phyloP scores from a whole-genome alignment of 2,113 vertebrate species.

The Campylorhamphus procurvoides region DNA sequence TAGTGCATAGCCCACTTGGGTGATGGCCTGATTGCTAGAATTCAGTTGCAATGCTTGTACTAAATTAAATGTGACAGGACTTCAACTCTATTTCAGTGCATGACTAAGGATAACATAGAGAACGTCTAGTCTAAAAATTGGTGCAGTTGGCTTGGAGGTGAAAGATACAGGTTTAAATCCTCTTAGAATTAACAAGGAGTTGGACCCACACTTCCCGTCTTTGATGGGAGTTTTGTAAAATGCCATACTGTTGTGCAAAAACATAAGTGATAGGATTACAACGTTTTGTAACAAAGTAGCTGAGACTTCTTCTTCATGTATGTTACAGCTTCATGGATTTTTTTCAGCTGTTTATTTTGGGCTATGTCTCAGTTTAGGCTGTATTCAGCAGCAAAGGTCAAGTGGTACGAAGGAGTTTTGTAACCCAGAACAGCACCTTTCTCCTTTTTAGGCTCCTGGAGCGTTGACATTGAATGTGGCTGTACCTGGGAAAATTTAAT shows the following conservation, averaged over 20 bases:
- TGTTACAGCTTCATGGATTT: rapidly evolving
- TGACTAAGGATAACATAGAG: conserved; percentile 10
- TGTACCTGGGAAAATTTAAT: background rate
- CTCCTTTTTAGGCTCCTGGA: background rate
- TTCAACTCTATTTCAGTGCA: background rate
- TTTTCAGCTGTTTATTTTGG: background rate
- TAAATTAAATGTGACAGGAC: background rate
- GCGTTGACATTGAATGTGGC: background rate
- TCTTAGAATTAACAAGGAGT: background rate
- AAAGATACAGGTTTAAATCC: conserved; percentile 8
- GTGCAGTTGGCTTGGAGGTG: background rate
- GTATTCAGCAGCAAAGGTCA: background rate
- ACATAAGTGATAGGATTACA: background rate
- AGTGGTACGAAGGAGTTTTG: background rate
- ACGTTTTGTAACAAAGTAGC: background rate
- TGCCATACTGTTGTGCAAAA: background rate
- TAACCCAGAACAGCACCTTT: background rate
- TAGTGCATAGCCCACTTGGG: background rate
- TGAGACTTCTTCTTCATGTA: background rate
- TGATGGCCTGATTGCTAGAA: background rate
- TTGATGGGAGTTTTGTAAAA: background rate
- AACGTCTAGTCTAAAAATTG: background rate
- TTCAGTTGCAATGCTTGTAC: background rate
- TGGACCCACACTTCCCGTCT: background rate
- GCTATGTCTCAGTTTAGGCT: background rate